Percentiles rank a stretch among this genome's conserved stretches.
Conservation (phyloP, 2,113 vertebrate genomes). For the Philantomba maxwellii region DNA sequence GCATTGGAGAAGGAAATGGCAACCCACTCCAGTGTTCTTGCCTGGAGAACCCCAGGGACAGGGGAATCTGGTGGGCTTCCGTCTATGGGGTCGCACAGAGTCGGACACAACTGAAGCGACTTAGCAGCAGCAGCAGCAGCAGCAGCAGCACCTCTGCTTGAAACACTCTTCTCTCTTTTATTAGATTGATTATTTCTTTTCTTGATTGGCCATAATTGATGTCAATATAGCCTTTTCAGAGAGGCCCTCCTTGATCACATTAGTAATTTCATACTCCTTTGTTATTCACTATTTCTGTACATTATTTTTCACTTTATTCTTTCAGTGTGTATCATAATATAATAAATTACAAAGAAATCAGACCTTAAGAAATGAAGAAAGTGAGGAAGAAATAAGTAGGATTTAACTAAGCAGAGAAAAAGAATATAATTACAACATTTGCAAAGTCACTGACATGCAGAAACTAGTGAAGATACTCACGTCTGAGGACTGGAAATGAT, state of each 20-base stretch:
- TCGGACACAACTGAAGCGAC: fast-evolving
- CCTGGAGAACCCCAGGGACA: no score
- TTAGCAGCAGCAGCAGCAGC: no score
- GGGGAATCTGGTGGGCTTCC: fast-evolving
- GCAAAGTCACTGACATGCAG: background rate
- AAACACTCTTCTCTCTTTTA: background rate
- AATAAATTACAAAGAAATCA: background rate
- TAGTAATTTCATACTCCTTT: background rate
- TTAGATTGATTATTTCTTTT: background rate
- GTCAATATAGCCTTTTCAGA: background rate
- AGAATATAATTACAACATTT: background rate
- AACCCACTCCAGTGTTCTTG: no score
- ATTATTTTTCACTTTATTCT: background rate
- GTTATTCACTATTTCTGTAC: background rate
- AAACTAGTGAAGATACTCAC: background rate
- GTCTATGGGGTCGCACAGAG: no score
- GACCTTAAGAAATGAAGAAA: background rate
- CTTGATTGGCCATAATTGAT: background rate
- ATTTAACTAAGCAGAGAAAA: background rate
- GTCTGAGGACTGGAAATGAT: background rate
- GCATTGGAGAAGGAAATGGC: no score
- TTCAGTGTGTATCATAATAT: background rate
- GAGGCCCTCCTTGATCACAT: background rate
- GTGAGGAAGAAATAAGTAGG: background rate
- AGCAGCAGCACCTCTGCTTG: background rate